Evolutionary conservation across 2,113 vertebrate genomes (phyloP).

Genomic region (Puffinus mauretanicus): DNA sequence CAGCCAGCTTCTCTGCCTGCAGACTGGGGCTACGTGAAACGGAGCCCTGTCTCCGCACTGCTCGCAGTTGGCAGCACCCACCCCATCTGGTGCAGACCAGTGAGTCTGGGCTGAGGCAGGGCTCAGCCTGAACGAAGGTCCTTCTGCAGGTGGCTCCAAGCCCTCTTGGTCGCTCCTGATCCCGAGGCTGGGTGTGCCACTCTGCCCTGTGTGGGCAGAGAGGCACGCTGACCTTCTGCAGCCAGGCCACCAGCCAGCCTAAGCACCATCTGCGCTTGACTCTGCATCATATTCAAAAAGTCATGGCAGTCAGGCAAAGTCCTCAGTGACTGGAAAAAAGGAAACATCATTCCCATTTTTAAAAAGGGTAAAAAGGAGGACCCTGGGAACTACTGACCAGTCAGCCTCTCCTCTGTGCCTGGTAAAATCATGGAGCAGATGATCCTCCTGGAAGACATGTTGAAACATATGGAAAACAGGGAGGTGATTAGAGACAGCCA

Average conservation of each 20-base stretch:
- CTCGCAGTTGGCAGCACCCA: background rate
- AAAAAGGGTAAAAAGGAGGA: background rate
- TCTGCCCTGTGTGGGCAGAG: background rate
- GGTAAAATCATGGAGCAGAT: background rate
- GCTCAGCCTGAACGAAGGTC: background rate
- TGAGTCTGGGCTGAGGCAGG: background rate
- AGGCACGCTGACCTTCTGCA: background rate
- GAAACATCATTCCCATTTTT: background rate
- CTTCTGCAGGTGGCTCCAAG: background rate
- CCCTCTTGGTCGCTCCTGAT: background rate
- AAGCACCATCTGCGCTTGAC: background rate
- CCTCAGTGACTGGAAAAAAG: background rate
- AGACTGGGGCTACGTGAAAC: background rate
- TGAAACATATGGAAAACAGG: background rate
- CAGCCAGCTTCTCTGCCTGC: background rate
- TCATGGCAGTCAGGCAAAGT: background rate
- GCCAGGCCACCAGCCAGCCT: background rate
- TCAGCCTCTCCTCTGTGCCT: background rate
- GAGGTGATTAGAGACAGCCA: background rate
- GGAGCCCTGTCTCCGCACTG: rapidly evolving
- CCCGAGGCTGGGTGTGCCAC: background rate
- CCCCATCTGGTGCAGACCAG: background rate
- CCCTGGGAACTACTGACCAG: background rate
- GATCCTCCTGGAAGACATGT: background rate
- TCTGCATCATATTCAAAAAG: background rate